Evolutionary conservation across 2,797 vertebrate genomes (phyloP).

Genomic region (Syndactyla subalaris): DNA sequence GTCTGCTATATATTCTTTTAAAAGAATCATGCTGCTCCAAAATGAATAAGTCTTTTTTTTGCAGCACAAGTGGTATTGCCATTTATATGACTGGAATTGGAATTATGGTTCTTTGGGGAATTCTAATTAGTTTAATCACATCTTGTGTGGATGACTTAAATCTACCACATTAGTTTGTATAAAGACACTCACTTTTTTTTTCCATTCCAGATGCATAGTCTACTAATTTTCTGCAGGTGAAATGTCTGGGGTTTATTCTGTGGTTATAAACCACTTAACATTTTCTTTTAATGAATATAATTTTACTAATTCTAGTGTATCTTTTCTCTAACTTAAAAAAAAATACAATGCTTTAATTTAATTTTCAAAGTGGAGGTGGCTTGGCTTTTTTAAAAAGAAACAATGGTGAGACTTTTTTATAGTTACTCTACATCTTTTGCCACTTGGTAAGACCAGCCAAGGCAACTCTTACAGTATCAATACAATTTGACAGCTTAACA

Average conservation of each 20-base stretch:
- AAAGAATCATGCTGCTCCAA: neutral
- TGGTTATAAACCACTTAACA: neutral
- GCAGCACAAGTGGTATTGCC: neutral
- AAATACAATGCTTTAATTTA: neutral
- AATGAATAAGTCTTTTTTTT: neutral
- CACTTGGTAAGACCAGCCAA: neutral
- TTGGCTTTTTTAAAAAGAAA: neutral
- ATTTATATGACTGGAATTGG: neutral
- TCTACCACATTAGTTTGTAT: neutral
- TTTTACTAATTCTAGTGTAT: neutral
- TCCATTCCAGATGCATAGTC: neutral
- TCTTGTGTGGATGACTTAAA: neutral
- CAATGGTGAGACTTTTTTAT: neutral
- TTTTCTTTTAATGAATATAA: neutral
- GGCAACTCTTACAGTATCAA: neutral
- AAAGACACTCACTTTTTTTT: neutral
- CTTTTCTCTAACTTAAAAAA: neutral
- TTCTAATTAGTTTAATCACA: neutral
- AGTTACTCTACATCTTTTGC: neutral
- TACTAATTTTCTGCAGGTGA: neutral
- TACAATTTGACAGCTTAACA: neutral
- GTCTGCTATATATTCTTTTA: neutral
- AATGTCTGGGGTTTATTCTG: neutral
- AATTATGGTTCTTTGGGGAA: neutral
- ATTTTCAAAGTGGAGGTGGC: neutral